Percentiles rank a stretch among this genome's conserved stretches.
These are phyloP conservation scores for Synergus umbraculus DNA, from an alignment of 2,888 invertebrate species.

Conservation along the genomic window DNA sequence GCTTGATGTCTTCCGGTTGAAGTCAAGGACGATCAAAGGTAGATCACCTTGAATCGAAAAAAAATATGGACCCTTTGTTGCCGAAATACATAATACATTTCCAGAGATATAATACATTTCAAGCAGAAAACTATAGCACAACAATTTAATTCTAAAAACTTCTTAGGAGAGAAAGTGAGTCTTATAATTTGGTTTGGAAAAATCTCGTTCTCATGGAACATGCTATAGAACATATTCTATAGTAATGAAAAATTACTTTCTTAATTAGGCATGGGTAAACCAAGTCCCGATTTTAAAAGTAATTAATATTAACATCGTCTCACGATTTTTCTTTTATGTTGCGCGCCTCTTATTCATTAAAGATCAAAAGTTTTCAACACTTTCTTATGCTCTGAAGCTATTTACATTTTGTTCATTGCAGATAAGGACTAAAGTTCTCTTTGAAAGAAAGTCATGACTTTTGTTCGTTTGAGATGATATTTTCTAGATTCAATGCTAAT, in stretches of 20 bases:
- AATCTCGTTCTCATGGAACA: constrained; percentile 6
- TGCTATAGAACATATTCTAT: neutral
- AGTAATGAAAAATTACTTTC: neutral
- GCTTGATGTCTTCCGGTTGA: constrained; percentile 48
- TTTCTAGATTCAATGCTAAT: too few species aligned
- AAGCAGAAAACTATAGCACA: too few species aligned
- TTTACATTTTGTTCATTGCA: constrained; percentile 1
- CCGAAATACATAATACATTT: neutral
- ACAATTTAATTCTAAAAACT: neutral
- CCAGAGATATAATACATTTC: too few species aligned
- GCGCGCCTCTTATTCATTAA: constrained; percentile 18
- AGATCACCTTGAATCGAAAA: constrained; percentile 50
- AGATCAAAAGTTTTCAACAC: constrained; percentile 9
- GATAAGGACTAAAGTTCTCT: constrained; percentile 15
- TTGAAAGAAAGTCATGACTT: neutral
- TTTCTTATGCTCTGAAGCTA: neutral
- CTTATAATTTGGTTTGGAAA: neutral
- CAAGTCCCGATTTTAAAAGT: neutral
- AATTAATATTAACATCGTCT: constrained; percentile 25
- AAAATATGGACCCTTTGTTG: neutral
- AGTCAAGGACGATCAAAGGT: constrained; percentile 53
- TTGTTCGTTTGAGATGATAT: too few species aligned
- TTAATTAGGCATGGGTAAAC: constrained; percentile 1
- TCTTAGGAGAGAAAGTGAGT: constrained; percentile 3
- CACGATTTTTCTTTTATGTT: neutral